Evolutionary conservation across 92 coral and sea anemone genomes (phyloP).

Genomic region (Umimayanthus kanabou): DNA sequence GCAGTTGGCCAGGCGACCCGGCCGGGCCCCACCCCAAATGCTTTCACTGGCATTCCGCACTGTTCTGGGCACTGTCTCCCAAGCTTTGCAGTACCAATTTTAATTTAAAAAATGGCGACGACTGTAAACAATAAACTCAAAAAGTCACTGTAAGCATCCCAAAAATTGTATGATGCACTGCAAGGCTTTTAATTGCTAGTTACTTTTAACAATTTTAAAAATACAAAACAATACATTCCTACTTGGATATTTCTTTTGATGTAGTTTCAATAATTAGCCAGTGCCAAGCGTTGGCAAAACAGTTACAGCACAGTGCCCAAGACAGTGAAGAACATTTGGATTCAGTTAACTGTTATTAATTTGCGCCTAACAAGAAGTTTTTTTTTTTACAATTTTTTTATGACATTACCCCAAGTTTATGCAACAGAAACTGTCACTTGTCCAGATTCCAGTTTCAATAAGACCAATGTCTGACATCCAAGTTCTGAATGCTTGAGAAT

Average conservation of each 20-base stretch:
- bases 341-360: neutral
- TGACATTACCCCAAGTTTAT: neutral
- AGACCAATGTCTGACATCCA: too few species aligned
- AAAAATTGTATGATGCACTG: neutral
- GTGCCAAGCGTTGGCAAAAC: neutral
- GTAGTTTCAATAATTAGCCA: neutral
- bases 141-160: too few species aligned
- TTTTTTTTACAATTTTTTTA: too few species aligned
- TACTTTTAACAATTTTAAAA: too few species aligned
- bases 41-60: neutral
- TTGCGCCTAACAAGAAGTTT: neutral
- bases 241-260: neutral
- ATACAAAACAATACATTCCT: too few species aligned
- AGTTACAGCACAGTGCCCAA: neutral
- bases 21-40: slow-evolving; percentile 49
- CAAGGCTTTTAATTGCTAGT: neutral
- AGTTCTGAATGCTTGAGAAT: too few species aligned
- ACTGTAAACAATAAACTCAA: too few species aligned
- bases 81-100: neutral
- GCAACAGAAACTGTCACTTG: neutral
- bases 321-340: neutral
- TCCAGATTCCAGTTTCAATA: neutral
- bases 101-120: neutral
- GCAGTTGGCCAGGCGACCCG: slow-evolving; percentile 24
- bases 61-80: slow-evolving; percentile 2